Evolutionary conservation across 1,140 invertebrate genomes (phyloP), one percentile per base, ranked within the genome.

Genomic region (Acyrthosiphon pisum): DNA sequence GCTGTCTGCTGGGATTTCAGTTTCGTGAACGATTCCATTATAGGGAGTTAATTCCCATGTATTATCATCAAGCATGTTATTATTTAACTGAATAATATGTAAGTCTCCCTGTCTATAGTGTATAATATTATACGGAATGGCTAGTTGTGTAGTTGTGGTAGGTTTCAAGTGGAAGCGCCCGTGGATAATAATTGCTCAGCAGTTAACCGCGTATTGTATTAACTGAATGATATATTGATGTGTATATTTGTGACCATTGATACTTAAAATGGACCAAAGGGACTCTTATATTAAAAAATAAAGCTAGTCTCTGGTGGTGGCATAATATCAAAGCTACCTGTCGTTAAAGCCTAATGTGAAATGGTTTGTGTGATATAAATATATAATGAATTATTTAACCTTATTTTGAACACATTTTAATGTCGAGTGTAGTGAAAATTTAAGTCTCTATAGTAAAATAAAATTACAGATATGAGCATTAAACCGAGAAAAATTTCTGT

Each of bases 401-500:
- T 4, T n/a, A 68, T 18, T 20, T 76, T n/a, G 6, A 76, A 76
- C 60, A 35, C n/a, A n/a, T 76, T 76, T n/a, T 76, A 76, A n/a
- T 76, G n/a, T 18, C 60, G 3, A 76, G 60, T 76, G n/a, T n/a
- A n/a, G 4, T n/a, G 60, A 76, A 76, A 76, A 76, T 76, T 76
- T n/a, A 76, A 76, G n/a, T 76, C 30, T 76, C n/a, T 76, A 76
- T n/a, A 76, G n/a, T 76, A 76, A 76, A 76, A 76, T 76, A n/a
- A n/a, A 76, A 76, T n/a, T n/a, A 76, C n/a, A 76, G 14, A 76
- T 14, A 35, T 18, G 14, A n/a, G 18, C 60, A n/a, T 76, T 76
- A 76, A 76, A 76, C 30, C 7, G 60, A 68, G 30, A n/a, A n/a
- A n/a, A n/a, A n/a, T 76, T n/a, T 68, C n/a, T 76, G 14, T n/a